phyloP scores from a whole-genome alignment of 2,797 vertebrate species.

The Rousettus madagascariensis region DNA sequence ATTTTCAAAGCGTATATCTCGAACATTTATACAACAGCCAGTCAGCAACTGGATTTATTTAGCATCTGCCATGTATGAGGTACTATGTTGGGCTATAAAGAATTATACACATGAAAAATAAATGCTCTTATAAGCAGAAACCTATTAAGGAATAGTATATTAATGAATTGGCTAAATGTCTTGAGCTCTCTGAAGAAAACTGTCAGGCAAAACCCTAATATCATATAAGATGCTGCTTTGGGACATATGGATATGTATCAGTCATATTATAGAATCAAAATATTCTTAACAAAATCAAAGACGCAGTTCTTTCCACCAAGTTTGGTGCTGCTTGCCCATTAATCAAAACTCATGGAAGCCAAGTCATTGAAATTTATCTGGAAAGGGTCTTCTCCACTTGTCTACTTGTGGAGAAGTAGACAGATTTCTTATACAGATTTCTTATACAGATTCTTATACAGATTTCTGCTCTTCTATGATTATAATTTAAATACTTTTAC shows the following conservation, averaged over 20 bases:
- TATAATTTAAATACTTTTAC: background rate
- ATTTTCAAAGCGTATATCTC: background rate
- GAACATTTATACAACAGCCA: background rate
- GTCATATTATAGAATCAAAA: constrained; percentile 34
- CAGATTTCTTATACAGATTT: constrained; percentile 22
- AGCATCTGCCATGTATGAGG: background rate
- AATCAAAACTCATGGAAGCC: background rate
- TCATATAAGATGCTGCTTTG: constrained; percentile 14
- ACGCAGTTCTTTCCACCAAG: background rate
- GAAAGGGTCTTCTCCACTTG: background rate
- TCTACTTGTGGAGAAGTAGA: too few species aligned
- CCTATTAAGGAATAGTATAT: background rate
- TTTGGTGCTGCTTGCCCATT: background rate
- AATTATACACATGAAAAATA: background rate
- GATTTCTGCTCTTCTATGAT: background rate
- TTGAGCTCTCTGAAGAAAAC: constrained; percentile 22
- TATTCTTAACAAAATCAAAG: constrained; percentile 40
- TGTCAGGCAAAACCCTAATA: constrained; percentile 7
- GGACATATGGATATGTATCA: background rate
- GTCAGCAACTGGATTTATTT: background rate
- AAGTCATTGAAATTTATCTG: background rate
- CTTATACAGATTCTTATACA: too few species aligned
- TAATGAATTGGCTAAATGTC: background rate
- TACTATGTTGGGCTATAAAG: background rate
- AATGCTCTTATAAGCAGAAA: background rate